Conservation (phyloP, 37 sponge, comb jelly and placozoan genomes). For the Tethya wilhelma region DNA sequence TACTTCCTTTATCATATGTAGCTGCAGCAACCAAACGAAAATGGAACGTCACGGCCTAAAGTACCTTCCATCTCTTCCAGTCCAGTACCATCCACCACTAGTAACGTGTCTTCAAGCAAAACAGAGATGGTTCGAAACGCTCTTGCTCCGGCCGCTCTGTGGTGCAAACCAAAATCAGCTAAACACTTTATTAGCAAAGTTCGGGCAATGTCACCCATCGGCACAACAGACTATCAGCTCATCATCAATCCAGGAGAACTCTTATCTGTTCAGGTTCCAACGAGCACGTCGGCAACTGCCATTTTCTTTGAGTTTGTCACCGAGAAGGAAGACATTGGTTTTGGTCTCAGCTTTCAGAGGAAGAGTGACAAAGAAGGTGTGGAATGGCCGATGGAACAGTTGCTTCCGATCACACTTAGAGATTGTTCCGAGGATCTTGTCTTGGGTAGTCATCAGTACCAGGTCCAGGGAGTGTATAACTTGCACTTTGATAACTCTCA, state of each 20-base stretch:
- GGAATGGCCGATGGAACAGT: slow-evolving; percentile 2
- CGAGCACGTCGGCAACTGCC: slow-evolving; percentile 71
- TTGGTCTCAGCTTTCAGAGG: slow-evolving; percentile 82
- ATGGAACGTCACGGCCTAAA: too few relatives aligned
- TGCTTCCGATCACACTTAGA: slow-evolving; percentile 74
- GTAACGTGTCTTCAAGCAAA: too few relatives aligned
- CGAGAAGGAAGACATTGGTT: slow-evolving; percentile 83
- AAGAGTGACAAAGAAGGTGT: slow-evolving; percentile 10
- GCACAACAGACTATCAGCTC: slow-evolving; percentile 9
- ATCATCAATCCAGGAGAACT: slow-evolving; percentile 74
- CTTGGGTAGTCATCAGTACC: slow-evolving; percentile 83
- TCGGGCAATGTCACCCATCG: neutral
- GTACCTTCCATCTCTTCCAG: too few relatives aligned
- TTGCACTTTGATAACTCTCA: slow-evolving; percentile 92
- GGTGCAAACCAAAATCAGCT: slow-evolving; percentile 69
- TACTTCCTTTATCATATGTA: too few relatives aligned
- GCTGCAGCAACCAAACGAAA: too few relatives aligned
- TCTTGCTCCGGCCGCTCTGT: slow-evolving; percentile 61
- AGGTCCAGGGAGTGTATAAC: slow-evolving; percentile 73
- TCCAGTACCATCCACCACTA: neutral
- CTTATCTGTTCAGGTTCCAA: slow-evolving; percentile 79
- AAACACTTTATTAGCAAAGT: slow-evolving; percentile 44
- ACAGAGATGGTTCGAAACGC: neutral
- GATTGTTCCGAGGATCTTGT: slow-evolving; percentile 82
- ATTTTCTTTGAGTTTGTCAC: slow-evolving; percentile 94